Conservation (phyloP, 2,113 vertebrate genomes). For the Varanus komodoensis region DNA sequence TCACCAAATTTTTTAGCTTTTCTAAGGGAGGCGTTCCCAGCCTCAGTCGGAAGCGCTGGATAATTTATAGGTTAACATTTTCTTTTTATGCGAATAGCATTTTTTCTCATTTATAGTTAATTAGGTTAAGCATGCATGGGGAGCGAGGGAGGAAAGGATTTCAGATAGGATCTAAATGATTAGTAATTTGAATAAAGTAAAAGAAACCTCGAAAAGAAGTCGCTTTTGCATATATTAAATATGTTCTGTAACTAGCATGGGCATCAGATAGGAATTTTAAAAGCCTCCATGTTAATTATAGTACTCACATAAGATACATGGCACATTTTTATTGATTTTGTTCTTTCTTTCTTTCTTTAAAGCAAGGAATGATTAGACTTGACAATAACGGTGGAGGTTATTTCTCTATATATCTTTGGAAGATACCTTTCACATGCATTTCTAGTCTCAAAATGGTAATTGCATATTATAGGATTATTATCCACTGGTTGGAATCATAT, state of each 20-base stretch:
- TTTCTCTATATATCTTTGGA: constrained; percentile 48
- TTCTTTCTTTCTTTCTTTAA: constrained; percentile 29
- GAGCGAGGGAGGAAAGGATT: constrained; percentile 80
- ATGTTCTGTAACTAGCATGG: constrained; percentile 61
- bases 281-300: constrained; percentile 69
- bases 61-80: constrained; percentile 87
- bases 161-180: constrained; percentile 79
- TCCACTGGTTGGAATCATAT: neutral
- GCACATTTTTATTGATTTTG: constrained; percentile 57
- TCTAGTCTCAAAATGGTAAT: neutral
- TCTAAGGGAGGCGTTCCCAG: constrained; percentile 60
- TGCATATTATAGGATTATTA: neutral
- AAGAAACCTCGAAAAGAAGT: constrained; percentile 74
- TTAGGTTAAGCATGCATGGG: constrained; percentile 84
- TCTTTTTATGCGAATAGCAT: constrained; percentile 83
- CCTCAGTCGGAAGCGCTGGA: constrained; percentile 68
- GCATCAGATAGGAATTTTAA: constrained; percentile 65
- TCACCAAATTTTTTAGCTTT: constrained; percentile 53
- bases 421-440: constrained; percentile 42
- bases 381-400: constrained; percentile 29
- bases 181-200: constrained; percentile 82
- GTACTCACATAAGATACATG: constrained; percentile 57
- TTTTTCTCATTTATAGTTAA: constrained; percentile 86
- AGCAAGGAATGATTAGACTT: constrained; percentile 45
- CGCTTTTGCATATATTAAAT: constrained; percentile 66